A percentile compares a stretch with the other conserved stretches of the same genome.
Conservation (phyloP, 1,140 invertebrate genomes). For the Tribolium castaneum region DNA sequence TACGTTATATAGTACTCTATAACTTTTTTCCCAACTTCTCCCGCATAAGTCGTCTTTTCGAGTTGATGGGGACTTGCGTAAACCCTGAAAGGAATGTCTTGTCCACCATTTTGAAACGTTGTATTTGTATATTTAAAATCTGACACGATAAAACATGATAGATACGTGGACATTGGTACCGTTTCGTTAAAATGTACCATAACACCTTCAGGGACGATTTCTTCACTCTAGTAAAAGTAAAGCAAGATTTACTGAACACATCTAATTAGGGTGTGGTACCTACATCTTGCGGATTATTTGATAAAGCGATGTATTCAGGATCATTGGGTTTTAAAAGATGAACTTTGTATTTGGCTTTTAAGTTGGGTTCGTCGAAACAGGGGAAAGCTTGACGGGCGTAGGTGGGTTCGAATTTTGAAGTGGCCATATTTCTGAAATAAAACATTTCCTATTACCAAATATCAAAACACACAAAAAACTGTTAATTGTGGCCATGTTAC, state of each 20-base stretch:
- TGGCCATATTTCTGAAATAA: conserved; percentile 78
- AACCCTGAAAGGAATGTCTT: conserved; percentile 73
- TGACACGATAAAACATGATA: conserved; percentile 91
- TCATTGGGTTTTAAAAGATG: conserved; percentile 76
- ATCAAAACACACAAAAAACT: too few species aligned
- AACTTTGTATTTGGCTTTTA: conserved; percentile 90
- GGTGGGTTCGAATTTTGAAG: conserved; percentile 94
- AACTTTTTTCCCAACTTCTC: conserved; percentile 79
- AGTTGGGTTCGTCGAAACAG: conserved; percentile 95
- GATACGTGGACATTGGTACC: conserved; percentile 92
- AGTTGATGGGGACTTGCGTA: conserved; percentile 80
- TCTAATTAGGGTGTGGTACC: conserved; percentile 29
- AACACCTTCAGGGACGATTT: conserved; percentile 55
- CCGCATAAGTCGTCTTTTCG: conserved; percentile 83
- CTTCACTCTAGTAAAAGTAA: conserved; percentile 41
- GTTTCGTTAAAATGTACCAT: conserved; percentile 80
- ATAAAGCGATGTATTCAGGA: conserved; percentile 76
- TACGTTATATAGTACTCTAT: conserved; percentile 90
- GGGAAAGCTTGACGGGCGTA: conserved; percentile 93
- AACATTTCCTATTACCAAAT: too few species aligned
- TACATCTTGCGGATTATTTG: conserved; percentile 79
- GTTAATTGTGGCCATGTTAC: too few species aligned
- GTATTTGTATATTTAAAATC: conserved; percentile 78
- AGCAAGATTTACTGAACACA: not conserved
- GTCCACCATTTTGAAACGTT: conserved; percentile 68